These are phyloP conservation scores for Chrysomela aeneicollis DNA, from an alignment of 2,888 invertebrate genomes.

Conservation along the genomic window DNA sequence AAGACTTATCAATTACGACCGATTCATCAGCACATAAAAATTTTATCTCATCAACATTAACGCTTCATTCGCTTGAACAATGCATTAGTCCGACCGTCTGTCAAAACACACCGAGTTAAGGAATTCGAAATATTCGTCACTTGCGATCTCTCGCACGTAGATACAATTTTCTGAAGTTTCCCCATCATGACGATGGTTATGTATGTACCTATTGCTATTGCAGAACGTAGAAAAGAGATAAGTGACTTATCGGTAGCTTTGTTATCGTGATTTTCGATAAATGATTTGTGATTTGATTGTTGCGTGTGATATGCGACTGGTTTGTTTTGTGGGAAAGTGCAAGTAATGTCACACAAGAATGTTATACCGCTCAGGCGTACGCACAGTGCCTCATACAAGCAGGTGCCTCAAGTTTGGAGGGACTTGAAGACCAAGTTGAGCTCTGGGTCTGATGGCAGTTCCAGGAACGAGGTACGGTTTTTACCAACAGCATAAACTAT, in stretches of 20 bases:
- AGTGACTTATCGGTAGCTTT: not conserved
- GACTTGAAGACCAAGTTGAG: slow-evolving; percentile 50
- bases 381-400: slow-evolving; percentile 46
- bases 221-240: not conserved
- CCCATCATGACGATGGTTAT: no score
- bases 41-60: not conserved
- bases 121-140: not conserved
- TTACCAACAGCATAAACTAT: no score
- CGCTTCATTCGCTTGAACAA: no score
- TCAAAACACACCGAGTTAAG: no score
- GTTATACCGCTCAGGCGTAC: slow-evolving; percentile 27
- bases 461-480: slow-evolving; percentile 38
- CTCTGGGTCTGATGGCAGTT: slow-evolving; percentile 30
- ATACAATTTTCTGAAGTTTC: no score
- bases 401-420: slow-evolving; percentile 49
- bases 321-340: slow-evolving; percentile 14
- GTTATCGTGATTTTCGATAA: not conserved
- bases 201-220: not conserved
- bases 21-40: not conserved
- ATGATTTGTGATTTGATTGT: slow-evolving; percentile 1
- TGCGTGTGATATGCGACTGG: not conserved
- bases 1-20: not conserved
- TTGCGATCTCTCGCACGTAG: not conserved
- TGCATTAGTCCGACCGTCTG: no score
- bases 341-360: slow-evolving; percentile 42